Base-by-base conservation (phyloP, 2,888 invertebrate genomes). In the Hydrotaea cyrtoneurina region DNA sequence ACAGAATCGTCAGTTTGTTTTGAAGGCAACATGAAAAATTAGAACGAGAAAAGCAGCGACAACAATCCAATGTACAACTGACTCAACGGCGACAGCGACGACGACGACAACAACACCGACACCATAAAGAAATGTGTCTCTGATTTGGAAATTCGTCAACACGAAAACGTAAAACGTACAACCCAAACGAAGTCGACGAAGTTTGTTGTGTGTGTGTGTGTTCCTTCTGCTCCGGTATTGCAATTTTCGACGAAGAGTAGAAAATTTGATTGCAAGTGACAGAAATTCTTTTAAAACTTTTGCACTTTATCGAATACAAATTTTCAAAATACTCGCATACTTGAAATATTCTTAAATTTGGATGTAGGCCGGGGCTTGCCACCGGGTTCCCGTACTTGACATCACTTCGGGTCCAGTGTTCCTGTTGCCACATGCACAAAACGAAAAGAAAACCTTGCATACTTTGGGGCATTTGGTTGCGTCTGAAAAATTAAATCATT, bases 131-230 rank as follows among this genome's bases (percentile, higher is more conserved):
- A 66, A 66, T 43, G 36, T 66, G 39, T 43, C 31, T 62, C 46
- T 43, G 66, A 19, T 1, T 43, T 66, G 66, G 59, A 62, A 62
- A 69, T 21, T 69, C 43, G 46, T 69, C 69, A 69, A 69, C 43
- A 69, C 69, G 69, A 69, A 69, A 69, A 39, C 69, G 11, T 43
- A 66, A 13, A 64, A 19, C 64, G 39, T 23, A 50, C 50, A n/a
- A 50, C 23, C 39, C 8, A 55, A 13, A 66, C 11, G 66, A 19
- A 39, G 21, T 36, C 43, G 66, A 66, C 43, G 66, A 66, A 66
- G 66, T 66, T 66, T 66, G 64, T 66, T 66, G 69, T 43, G 43
- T 69, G 46, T 46, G n/a, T n/a, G n/a, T n/a, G n/a, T n/a, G n/a
- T 8, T 21, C 15, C 13, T 66, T 43, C 39, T 19, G 39, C 19